Evolutionary conservation across 2,113 vertebrate genomes (phyloP).

Genomic region (Sorex fumeus): DNA sequence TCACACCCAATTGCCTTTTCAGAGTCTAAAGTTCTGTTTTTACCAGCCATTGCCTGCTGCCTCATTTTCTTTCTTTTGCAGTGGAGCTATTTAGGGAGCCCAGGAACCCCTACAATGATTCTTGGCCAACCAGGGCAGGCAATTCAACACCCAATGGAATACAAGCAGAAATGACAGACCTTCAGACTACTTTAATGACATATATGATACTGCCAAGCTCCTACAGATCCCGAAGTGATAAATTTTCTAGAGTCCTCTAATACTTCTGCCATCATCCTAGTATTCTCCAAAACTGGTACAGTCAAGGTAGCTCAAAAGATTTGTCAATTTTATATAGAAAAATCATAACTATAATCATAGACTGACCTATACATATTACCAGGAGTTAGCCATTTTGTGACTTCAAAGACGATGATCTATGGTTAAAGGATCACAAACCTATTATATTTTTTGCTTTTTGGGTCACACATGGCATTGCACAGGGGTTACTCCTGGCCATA

Average conservation of each 20-base stretch:
- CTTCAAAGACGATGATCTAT: background rate
- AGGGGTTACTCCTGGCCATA: too few relatives aligned
- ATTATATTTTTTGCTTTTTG: background rate
- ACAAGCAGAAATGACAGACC: background rate
- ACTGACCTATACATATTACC: background rate
- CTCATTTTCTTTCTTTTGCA: too few relatives aligned
- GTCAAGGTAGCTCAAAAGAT: background rate
- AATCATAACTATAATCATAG: background rate
- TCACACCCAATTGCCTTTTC: too few relatives aligned
- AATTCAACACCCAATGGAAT: too few relatives aligned
- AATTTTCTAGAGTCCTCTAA: background rate
- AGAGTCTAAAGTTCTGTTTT: too few relatives aligned
- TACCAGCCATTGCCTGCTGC: too few relatives aligned
- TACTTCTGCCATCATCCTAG: background rate
- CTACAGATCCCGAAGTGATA: background rate
- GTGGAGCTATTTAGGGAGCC: too few relatives aligned
- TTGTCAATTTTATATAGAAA: slow-evolving; percentile 28
- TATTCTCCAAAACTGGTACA: background rate
- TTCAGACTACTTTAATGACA: background rate
- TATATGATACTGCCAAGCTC: background rate
- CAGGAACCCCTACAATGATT: too few relatives aligned
- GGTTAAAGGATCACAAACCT: background rate
- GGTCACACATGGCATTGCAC: too few relatives aligned
- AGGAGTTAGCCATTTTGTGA: background rate
- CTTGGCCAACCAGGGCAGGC: too few relatives aligned